Percentiles rank a stretch among this genome's conserved stretches.
Evolutionary conservation across 1,140 invertebrate genomes (phyloP).

Genomic region (Listronotus oregonensis): DNA sequence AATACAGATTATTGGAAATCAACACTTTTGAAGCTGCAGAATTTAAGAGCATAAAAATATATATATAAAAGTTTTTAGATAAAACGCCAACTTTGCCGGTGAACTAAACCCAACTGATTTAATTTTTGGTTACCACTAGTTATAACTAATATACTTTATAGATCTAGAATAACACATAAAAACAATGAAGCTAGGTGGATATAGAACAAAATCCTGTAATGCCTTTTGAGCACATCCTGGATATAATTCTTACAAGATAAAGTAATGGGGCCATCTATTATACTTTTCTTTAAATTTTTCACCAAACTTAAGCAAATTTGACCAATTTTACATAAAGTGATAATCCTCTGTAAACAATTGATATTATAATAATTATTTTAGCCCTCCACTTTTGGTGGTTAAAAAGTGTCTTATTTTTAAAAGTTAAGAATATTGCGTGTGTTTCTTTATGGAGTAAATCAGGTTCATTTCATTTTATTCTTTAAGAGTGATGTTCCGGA

Average conservation of each 20-base stretch:
- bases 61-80: no score
- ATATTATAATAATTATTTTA: slow-evolving; percentile 19
- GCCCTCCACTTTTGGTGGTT: slow-evolving; percentile 30
- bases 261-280: slow-evolving; percentile 3
- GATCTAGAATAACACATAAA: no score
- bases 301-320: slow-evolving; percentile 3
- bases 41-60: no score
- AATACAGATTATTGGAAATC: no score
- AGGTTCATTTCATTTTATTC: slow-evolving; percentile 22
- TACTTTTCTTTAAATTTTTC: not conserved
- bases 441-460: slow-evolving; percentile 30
- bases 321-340: slow-evolving; percentile 20
- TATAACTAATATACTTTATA: no score
- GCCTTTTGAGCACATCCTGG: no score
- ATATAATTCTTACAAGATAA: not conserved
- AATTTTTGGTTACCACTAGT: no score
- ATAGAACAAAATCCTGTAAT: no score
- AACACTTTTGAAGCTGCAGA: no score
- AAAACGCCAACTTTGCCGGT: no score
- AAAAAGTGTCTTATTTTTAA: slow-evolving; percentile 25
- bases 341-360: slow-evolving; percentile 18
- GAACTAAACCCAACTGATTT: no score
- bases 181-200: no score
- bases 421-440: slow-evolving; percentile 26
- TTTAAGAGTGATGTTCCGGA: slow-evolving; percentile 12